These are phyloP conservation scores for Drosophila orosa DNA, from an alignment of 1,140 invertebrate genomes.

Conservation along the genomic window DNA sequence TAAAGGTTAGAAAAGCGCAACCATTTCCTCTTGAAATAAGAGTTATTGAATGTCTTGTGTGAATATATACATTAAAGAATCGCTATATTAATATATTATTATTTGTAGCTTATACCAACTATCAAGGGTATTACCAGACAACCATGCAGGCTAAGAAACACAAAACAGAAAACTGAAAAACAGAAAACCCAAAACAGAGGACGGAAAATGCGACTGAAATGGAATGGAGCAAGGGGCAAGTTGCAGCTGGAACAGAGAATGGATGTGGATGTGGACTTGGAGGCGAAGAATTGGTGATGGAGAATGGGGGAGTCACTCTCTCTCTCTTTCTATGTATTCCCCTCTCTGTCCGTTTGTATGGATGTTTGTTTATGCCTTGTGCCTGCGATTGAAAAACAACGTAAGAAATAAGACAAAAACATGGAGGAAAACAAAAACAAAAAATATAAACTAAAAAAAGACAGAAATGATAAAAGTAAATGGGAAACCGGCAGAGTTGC, in stretches of 20 bases:
- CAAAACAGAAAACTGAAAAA: background rate
- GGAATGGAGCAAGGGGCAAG: slow-evolving; percentile 17
- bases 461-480: slow-evolving; percentile 6
- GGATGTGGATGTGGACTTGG: slow-evolving; percentile 10
- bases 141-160: background rate
- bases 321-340: background rate
- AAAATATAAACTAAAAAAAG: background rate
- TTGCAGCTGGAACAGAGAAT: slow-evolving; percentile 42
- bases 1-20: background rate
- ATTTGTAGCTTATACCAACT: background rate
- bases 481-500: slow-evolving; percentile 30
- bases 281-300: slow-evolving; percentile 23
- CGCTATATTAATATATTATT: background rate
- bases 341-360: slow-evolving; percentile 6
- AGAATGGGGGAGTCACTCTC: slow-evolving; percentile 16
- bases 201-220: slow-evolving; percentile 8
- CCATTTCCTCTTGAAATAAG: background rate
- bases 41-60: background rate
- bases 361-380: slow-evolving; percentile 50
- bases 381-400: slow-evolving; percentile 27
- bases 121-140: slow-evolving; percentile 22
- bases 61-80: background rate
- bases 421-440: slow-evolving; percentile 10
- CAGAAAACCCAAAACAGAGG: slow-evolving; percentile 8
- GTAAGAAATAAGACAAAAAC: background rate